Base-by-base conservation (phyloP, 2,113 vertebrate genomes). In the Lepidothrix coronata region DNA sequence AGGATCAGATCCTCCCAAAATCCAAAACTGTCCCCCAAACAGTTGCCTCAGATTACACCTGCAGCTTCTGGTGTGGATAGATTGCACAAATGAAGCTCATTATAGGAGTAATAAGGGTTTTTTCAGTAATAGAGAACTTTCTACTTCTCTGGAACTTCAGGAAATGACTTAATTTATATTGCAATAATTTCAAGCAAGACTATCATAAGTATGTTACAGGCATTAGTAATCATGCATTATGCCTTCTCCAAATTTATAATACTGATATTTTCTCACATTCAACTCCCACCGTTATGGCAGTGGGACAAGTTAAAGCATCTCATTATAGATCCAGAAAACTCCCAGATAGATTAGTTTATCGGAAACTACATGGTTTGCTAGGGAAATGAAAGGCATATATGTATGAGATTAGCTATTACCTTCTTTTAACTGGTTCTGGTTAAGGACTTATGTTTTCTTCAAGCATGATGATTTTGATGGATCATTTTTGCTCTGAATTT, bases 261-360 rank as follows among this genome's bases (percentile, higher is more conserved):
- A 54, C 23, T 55, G 58, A 28, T 90, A 90, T 74, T 83, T 88
- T 86, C 44, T 74, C 25, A 44, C 17, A 49, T 39, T 84, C n/a
- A 37, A 5, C 13, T 88, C 22, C 17, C 28, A 9, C 16, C 0
- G 0, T 70, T 90, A 66, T 39, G 13, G n/a, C 28, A 84, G 22
- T 4, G 6, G 39, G 2, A 16, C 57, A 5, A 5, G 41, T 80
- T 80, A 91, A 89, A 86, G 23, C 15, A 58, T 62, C 41, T 92
- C 31, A 25, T 74, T 89, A 63, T 19, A 92, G 43, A 79, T 76
- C 63, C 65, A 90, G 66, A 91, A 91, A 94, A 61, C 37, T 70
- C 31, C 9, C 3, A n/a, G 37, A 65, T 76, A 83, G 16, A n/a
- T 72, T 62, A 73, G 27, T 72, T 92, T 74, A 86, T 31, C 12